Evolutionary conservation across 2,113 vertebrate genomes (phyloP).

Genomic region (Ptyas mucosa): DNA sequence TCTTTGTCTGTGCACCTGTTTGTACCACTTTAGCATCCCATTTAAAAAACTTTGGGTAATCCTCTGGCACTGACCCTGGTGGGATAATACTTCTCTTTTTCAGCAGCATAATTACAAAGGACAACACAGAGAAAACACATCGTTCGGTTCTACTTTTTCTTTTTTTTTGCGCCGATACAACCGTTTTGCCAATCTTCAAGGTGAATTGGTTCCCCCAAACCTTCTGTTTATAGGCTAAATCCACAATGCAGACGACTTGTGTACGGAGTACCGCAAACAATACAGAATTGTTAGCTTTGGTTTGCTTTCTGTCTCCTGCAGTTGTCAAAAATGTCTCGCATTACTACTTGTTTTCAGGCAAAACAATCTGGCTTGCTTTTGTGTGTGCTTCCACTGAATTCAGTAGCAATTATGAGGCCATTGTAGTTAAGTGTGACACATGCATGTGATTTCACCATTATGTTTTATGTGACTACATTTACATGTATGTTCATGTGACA

Average conservation of each 20-base stretch:
- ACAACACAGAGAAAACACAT: slow-evolving; percentile 76
- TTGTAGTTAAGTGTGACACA: not conserved
- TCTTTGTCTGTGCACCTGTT: slow-evolving; percentile 97
- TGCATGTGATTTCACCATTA: not conserved
- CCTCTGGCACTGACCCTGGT: slow-evolving; percentile 88
- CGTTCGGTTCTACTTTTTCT: slow-evolving; percentile 65
- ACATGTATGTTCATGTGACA: not conserved
- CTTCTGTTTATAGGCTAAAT: slow-evolving; percentile 64
- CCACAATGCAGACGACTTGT: slow-evolving; percentile 41
- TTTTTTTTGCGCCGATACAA: slow-evolving; percentile 58
- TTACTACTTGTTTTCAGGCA: not conserved
- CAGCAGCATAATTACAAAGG: slow-evolving; percentile 89
- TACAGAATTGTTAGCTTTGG: slow-evolving; percentile 38
- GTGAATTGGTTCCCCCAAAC: slow-evolving; percentile 67
- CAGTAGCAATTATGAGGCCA: not conserved
- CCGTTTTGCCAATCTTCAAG: slow-evolving; percentile 66
- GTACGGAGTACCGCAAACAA: slow-evolving; percentile 6
- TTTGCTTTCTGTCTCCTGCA: slow-evolving; percentile 14
- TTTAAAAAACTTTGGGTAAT: slow-evolving; percentile 93
- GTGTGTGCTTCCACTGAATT: not conserved
- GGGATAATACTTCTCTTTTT: slow-evolving; percentile 93
- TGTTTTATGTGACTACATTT: not conserved
- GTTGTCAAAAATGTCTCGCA: slow-evolving; percentile 21
- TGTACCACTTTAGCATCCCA: slow-evolving; percentile 88
- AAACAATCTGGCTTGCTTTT: not conserved